Base-by-base conservation (phyloP, 2,113 vertebrate genomes). In the Maccullochella peelii region DNA sequence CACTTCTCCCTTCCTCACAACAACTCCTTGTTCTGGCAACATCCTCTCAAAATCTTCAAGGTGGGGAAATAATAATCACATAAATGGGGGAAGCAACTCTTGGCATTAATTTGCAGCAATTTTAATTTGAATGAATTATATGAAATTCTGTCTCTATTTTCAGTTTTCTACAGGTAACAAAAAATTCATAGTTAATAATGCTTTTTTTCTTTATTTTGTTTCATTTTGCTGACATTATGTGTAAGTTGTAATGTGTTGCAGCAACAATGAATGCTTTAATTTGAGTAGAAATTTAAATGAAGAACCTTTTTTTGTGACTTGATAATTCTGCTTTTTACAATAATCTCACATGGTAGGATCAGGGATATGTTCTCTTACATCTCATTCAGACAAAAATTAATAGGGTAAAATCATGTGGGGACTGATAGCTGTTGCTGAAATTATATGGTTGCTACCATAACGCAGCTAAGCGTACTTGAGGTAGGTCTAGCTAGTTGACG, bases 1-100 rank as follows among this genome's bases (percentile, higher is more conserved):
- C 88, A 90, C 89, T 44, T 86, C 77, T 71, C 74, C 21, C 30
- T 77, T 87, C 63, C 77, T 77, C 38, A 80, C 80, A 82, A 38
- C 86, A 80, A 2, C 44, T 82, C 8, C 73, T 82, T 47, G 67
- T 67, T 76, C 80, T 66, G 58, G 59, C 49, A 73, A 59, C 55
- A 83, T n/a, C 77, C 14, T 77, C 66, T 38, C 23, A n/a, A 71
- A 78, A 65, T 18, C 44, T 58, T 42, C 33, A 36, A 3, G 2
- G 5, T 62, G 44, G 40, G 52, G 27, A 54, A 49, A 70, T 47
- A 58, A 14, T 77, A 68, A 79, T 58, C 5, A 75, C 15, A 33
- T 63, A 33, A 76, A 82, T 30, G 52, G n/a, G 38, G 36, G 16
- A 4, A 44, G 15, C 20, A 69, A n/a, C 15, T 54, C 12, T 73